Base-by-base conservation (phyloP, 2,888 invertebrate genomes). In the Nasonia oneida region DNA sequence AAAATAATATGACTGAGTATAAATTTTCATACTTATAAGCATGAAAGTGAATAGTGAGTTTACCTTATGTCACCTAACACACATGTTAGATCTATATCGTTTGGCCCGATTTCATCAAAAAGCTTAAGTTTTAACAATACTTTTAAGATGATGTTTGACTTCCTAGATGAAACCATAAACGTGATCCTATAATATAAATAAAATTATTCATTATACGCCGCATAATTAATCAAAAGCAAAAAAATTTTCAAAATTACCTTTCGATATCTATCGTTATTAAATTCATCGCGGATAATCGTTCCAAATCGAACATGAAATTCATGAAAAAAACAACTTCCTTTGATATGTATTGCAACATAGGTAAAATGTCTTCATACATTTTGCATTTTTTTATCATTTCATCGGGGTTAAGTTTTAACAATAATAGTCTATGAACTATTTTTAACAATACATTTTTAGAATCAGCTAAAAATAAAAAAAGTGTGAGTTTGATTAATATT, bases 41-140 rank as follows among this genome's bases (percentile, higher is more conserved):
- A n/a, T n/a, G n/a, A 61, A 61, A 61, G 10, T 61, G 0, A 61
- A 61, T 2, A 33, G 3, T 33, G 3, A 67, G 12, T 23, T 29
- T 15, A 92, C 92, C 89, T 91, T 42, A 92, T 87, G 50, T 85
- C 87, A 67, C 92, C 92, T 74, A 91, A 85, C n/a, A 91, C n/a
- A 86, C 88, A 90, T 42, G 53, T 29, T 6, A 92, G 87, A n/a
- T 86, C 81, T 64, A 92, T 87, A 64, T 92, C 90, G 18, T 89
- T 85, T 4, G 89, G 84, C 57, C 82, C 83, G 15, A 92, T 91
- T 47, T 89, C 87, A 76, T 89, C 85, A 50, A 92, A 91, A 53
- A 87, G 85, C 85, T 90, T 91, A 33, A 92, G 84, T 50, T 87
- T 71, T 8, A 92, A 82, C 1, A 89, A 89, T 6, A 92, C 78